Evolutionary conservation across 2,113 vertebrate genomes (phyloP), one percentile per base, ranked within the genome.

Genomic region (Herpetotheres cachinnans): DNA sequence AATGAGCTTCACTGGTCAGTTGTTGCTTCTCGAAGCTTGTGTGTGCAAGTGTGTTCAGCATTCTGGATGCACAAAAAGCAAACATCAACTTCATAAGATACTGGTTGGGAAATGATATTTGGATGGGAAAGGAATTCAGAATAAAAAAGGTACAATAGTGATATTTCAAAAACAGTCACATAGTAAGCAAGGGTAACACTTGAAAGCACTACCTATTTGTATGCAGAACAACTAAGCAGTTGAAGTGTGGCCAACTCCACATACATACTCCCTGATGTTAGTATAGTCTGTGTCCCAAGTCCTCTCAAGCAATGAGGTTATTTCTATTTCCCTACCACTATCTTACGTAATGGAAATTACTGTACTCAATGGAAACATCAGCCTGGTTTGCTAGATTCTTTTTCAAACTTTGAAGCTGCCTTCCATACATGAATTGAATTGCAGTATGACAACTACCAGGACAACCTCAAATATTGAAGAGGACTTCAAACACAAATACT

Each of bases 21-120:
- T 98, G 96, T 96, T 98, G 93, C 96, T 97, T 97, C 95, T 97
- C 70, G 10, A 77, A 95, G 65, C 85, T 86, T 65, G 70, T 50
- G 47, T 72, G 71, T 97, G 50, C 73, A 54, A 80, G 59, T 95
- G 95, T 69, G 34, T 97, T 98, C 97, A 92, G 19, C 61, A 58
- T 91, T 96, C 93, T 96, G 96, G 97, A 96, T 86, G 85, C 97
- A 97, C 93, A 88, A 91, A 88, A 97, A 92, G 91, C 94, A 96
- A 89, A 97, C 73, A 91, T 56, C 67, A 90, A 15, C 72, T 90
- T 91, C 91, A 82, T 63, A 86, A 86, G 93, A 90, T 95, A 91
- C 46, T 78, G 34, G 26, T 16, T 73, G 54, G 66, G 78, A 89
- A 83, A 55, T 77, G 0, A 13, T 70, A 89, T 81, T 95, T 95